Percentiles rank a stretch among this genome's conserved stretches.
Evolutionary conservation across 2,113 vertebrate species (phyloP).

Genomic region (Vombatus ursinus): DNA sequence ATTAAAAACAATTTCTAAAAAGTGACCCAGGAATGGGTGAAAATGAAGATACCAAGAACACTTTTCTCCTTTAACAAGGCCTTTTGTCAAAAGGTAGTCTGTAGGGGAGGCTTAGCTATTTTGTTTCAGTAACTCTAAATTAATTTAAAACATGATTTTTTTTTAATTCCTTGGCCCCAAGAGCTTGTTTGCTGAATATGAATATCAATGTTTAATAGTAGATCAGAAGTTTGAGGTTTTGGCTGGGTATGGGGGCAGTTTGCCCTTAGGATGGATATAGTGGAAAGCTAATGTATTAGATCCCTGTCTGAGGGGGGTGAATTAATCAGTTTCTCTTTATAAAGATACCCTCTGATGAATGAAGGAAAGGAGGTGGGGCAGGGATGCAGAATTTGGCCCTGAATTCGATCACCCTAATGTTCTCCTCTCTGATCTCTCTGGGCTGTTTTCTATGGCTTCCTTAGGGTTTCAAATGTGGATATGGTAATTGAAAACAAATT

Average conservation of each 20-base stretch:
- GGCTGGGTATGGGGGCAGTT: not conserved
- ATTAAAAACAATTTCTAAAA: constrained; percentile 15
- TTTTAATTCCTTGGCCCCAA: not conserved
- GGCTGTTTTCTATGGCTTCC: constrained; percentile 76
- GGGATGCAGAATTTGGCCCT: constrained; percentile 10
- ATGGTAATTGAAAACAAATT: constrained; percentile 86
- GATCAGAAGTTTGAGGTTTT: not conserved
- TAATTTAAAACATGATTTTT: constrained; percentile 6
- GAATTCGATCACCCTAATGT: constrained; percentile 63
- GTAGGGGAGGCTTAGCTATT: not conserved
- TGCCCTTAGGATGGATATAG: not conserved
- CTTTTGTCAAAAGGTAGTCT: not conserved
- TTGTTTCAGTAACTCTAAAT: not conserved
- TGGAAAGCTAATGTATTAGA: not conserved
- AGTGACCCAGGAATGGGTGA: constrained; percentile 24
- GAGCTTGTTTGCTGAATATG: not conserved
- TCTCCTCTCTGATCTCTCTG: constrained; percentile 75
- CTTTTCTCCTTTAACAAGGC: constrained; percentile 10
- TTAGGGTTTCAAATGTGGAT: constrained; percentile 77
- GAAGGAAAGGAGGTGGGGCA: constrained; percentile 52
- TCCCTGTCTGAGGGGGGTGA: not conserved
- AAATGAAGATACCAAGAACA: not conserved
- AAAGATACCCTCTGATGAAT: constrained; percentile 73
- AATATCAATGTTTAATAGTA: not conserved
- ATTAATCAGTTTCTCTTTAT: constrained; percentile 68